Evolutionary conservation across 1,140 invertebrate species (phyloP).

Genomic region (Nebria ingens): DNA sequence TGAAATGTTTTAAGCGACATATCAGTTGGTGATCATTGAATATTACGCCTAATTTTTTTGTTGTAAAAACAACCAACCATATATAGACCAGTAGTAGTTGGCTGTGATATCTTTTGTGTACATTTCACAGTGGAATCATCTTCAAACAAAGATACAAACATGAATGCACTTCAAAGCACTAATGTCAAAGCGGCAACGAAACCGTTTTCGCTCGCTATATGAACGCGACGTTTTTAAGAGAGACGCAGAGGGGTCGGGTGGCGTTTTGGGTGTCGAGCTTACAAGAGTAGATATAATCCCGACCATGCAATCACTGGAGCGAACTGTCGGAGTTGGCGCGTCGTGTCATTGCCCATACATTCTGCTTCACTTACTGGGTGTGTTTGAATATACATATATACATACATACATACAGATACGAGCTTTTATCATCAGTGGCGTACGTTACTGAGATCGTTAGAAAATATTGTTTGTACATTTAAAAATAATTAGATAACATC

Average conservation of each 20-base stretch:
- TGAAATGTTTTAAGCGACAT: too few relatives aligned
- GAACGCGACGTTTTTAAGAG: not conserved
- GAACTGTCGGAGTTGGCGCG: not conserved
- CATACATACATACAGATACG: too few relatives aligned
- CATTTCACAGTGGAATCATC: conserved; percentile 7
- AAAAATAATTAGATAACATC: too few relatives aligned
- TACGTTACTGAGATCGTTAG: too few relatives aligned
- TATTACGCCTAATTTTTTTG: too few relatives aligned
- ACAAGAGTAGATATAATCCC: not conserved
- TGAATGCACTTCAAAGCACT: conserved; percentile 8
- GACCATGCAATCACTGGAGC: not conserved
- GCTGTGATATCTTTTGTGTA: not conserved
- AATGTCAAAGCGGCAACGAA: conserved; percentile 2
- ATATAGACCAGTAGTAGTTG: too few relatives aligned
- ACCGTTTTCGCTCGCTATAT: too few relatives aligned
- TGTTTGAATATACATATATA: too few relatives aligned
- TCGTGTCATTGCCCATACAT: not conserved
- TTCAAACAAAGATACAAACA: conserved; percentile 7
- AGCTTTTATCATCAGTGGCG: not conserved
- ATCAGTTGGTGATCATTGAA: too few relatives aligned
- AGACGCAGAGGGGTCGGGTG: not conserved
- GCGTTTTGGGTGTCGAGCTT: too few relatives aligned
- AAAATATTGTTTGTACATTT: too few relatives aligned
- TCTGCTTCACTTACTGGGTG: not conserved
- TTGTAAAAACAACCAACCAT: too few relatives aligned